Conservation (phyloP, 2,113 vertebrate species). For the Megaleporinus macrocephalus region DNA sequence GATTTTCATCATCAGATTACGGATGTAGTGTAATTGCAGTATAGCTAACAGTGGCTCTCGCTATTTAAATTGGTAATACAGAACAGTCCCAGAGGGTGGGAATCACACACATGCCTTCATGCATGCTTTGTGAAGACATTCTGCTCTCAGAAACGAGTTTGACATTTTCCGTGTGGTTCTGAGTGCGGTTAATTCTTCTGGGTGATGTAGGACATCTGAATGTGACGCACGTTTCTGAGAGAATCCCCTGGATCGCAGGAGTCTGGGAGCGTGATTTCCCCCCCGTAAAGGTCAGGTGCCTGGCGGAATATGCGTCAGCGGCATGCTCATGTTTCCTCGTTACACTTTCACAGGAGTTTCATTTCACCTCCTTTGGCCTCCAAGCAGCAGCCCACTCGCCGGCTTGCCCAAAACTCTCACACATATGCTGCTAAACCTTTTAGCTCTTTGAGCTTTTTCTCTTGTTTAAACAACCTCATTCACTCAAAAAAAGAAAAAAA, state of each 20-base stretch:
- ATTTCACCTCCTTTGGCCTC: conserved; percentile 50
- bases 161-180: conserved; percentile 61
- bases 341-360: conserved; percentile 63
- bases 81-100: not conserved
- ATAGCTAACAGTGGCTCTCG: not conserved
- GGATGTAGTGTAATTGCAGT: not conserved
- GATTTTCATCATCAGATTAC: not conserved
- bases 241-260: conserved; percentile 59
- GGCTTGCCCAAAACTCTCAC: not conserved
- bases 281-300: conserved; percentile 64
- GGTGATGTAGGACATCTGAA: conserved; percentile 52
- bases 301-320: conserved; percentile 67
- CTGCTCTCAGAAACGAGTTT: conserved; percentile 41
- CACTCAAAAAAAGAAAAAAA: not conserved
- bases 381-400: conserved; percentile 1
- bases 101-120: not conserved
- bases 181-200: conserved; percentile 51
- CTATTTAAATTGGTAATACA: not conserved
- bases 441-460: conserved; percentile 28
- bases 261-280: conserved; percentile 43
- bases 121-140: conserved; percentile 40
- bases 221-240: conserved; percentile 69
- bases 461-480: conserved; percentile 49
- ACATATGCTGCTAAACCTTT: not conserved
- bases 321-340: conserved; percentile 62